Conservation (phyloP, 2,888 invertebrate species). For the Sminthurides aquaticus region DNA sequence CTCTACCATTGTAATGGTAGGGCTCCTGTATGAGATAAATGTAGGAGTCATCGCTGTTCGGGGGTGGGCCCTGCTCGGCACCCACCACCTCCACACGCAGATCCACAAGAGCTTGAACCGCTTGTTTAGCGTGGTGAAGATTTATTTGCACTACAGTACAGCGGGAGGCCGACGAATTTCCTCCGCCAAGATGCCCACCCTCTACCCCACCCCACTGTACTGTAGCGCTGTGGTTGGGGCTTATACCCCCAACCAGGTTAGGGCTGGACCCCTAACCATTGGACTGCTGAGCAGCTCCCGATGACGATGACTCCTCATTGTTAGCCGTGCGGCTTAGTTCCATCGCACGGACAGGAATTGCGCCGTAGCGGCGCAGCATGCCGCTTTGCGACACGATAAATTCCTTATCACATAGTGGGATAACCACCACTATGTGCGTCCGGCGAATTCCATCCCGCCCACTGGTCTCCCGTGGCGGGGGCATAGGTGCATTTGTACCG, state of each 20-base stretch:
- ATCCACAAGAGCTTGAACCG: too few relatives aligned
- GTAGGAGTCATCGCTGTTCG: neutral
- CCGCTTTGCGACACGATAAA: neutral
- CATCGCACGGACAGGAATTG: neutral
- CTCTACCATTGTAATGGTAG: neutral
- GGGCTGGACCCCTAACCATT: too few relatives aligned
- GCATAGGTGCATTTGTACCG: too few relatives aligned
- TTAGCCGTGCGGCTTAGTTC: too few relatives aligned
- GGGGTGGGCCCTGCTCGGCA: neutral
- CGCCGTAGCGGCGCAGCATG: neutral
- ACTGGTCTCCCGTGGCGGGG: neutral
- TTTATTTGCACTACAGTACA: neutral
- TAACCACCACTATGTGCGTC: neutral
- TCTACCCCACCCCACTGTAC: neutral
- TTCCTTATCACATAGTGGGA: neutral
- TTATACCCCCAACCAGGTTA: too few relatives aligned
- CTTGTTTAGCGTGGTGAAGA: too few relatives aligned
- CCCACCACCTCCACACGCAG: neutral
- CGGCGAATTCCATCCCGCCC: neutral
- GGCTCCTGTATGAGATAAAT: neutral
- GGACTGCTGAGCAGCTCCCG: neutral
- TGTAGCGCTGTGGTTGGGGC: neutral
- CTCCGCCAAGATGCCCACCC: neutral
- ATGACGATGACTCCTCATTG: neutral
- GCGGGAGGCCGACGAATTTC: neutral